phyloP scores from a whole-genome alignment of 2,797 vertebrate genomes.

The Hafferia zeledoni region DNA sequence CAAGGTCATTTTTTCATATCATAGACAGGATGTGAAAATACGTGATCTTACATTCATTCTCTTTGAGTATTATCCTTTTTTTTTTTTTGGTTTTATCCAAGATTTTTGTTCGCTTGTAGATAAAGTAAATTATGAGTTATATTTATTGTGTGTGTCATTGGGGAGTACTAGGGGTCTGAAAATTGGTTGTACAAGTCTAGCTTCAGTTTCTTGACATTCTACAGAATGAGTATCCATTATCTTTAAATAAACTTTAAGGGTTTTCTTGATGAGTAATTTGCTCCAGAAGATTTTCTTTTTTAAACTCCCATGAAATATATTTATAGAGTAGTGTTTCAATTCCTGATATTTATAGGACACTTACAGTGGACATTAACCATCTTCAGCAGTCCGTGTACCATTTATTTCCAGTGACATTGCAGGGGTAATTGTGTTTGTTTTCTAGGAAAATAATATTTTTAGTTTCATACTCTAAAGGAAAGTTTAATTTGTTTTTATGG shows the following conservation, averaged over 20 bases:
- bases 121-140: not conserved
- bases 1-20: not conserved
- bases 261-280: slow-evolving; percentile 55
- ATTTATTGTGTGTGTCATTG: slow-evolving; percentile 7
- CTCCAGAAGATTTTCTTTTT: slow-evolving; percentile 40
- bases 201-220: slow-evolving; percentile 22
- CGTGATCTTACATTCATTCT: not conserved
- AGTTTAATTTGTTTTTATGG: not conserved
- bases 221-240: not conserved
- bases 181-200: not conserved
- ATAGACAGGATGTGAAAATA: not conserved
- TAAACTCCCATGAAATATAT: slow-evolving; percentile 39
- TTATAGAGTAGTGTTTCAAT: slow-evolving; percentile 36
- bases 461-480: not conserved
- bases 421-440: slow-evolving; percentile 7
- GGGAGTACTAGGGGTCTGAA: not conserved
- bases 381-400: not conserved
- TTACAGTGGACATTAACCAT: slow-evolving; percentile 15
- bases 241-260: slow-evolving; percentile 52
- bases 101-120: not conserved
- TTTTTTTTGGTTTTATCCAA: not conserved
- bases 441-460: slow-evolving; percentile 21
- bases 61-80: not conserved
- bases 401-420: not conserved
- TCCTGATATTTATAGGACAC: slow-evolving; percentile 33